These are phyloP conservation scores for Fistularia commersonii DNA, from an alignment of 2,797 vertebrate genomes.

Conservation along the genomic window DNA sequence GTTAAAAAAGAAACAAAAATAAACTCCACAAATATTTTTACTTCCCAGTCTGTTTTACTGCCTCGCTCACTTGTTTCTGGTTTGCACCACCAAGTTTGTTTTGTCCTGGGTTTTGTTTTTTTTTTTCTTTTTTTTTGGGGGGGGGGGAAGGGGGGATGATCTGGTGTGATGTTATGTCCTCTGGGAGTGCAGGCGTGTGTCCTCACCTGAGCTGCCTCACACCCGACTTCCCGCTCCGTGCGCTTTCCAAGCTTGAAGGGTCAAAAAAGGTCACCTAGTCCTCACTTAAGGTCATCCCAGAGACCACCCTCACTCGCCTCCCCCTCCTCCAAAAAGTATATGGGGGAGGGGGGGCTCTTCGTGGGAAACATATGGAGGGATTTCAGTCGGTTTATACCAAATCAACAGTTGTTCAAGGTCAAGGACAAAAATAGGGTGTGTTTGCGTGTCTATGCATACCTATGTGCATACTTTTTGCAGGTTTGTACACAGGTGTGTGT, in stretches of 20 bases:
- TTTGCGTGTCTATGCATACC: slow-evolving; percentile 47
- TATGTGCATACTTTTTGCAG: slow-evolving; percentile 42
- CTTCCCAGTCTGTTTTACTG: slow-evolving; percentile 44
- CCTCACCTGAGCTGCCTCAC: slow-evolving; percentile 39
- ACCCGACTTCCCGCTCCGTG: slow-evolving; percentile 5
- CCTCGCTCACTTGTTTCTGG: slow-evolving; percentile 40
- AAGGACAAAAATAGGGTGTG: slow-evolving; percentile 45
- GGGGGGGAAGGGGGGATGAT: slow-evolving; percentile 37
- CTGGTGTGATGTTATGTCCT: slow-evolving; percentile 33
- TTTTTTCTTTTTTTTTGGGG: too few species aligned
- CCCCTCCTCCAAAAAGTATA: slow-evolving; percentile 21
- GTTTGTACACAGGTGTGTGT: slow-evolving; percentile 34
- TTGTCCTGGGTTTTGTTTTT: slow-evolving; percentile 32
- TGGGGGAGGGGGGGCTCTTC: slow-evolving; percentile 24
- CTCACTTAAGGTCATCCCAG: slow-evolving; percentile 40
- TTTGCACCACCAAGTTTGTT: slow-evolving; percentile 22
- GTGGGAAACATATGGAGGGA: slow-evolving; percentile 47
- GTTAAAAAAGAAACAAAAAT: slow-evolving; percentile 70
- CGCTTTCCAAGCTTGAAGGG: slow-evolving; percentile 31
- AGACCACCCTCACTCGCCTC: slow-evolving; percentile 21
- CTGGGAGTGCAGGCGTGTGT: slow-evolving; percentile 13
- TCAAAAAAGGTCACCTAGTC: slow-evolving; percentile 39
- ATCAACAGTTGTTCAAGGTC: slow-evolving; percentile 48
- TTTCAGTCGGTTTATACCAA: slow-evolving; percentile 47
- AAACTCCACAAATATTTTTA: slow-evolving; percentile 68